Conservation (phyloP, 2,797 vertebrate species). For the Cynodonichthys magdalenae region DNA sequence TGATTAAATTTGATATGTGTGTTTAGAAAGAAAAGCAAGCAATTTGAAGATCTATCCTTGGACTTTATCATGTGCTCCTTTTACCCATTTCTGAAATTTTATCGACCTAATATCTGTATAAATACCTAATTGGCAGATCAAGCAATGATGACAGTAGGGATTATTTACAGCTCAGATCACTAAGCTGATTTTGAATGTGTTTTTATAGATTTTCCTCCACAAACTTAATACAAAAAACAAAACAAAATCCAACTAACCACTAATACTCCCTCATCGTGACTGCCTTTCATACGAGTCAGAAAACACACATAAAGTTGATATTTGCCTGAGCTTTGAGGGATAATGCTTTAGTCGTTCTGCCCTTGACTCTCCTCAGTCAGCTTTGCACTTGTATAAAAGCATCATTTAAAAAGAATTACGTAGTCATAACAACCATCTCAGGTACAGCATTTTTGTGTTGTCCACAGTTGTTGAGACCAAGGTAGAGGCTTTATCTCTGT, state of each 20-base stretch:
- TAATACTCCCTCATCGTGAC: constrained; percentile 48
- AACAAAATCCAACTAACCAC: constrained; percentile 30
- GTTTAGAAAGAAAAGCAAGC: neutral
- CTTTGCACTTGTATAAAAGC: constrained; percentile 71
- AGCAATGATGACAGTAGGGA: neutral
- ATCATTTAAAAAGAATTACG: constrained; percentile 79
- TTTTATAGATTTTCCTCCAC: neutral
- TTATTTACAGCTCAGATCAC: neutral
- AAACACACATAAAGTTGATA: constrained; percentile 56
- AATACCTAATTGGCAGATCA: neutral
- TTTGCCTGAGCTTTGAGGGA: constrained; percentile 59
- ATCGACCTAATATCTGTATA: neutral
- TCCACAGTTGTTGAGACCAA: constrained; percentile 76
- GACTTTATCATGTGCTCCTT: neutral
- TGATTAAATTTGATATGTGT: neutral
- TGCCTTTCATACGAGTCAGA: constrained; percentile 60
- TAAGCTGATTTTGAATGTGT: neutral
- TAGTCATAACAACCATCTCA: constrained; percentile 77
- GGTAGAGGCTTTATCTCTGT: constrained; percentile 78
- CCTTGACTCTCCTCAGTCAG: constrained; percentile 74
- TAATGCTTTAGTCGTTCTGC: constrained; percentile 64
- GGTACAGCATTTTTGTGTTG: constrained; percentile 67
- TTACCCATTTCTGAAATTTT: neutral
- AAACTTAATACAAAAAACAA: constrained; percentile 3
- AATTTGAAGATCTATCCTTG: constrained; percentile 1